phyloP scores from a whole-genome alignment of 2,797 vertebrate species.

The Hipposideros larvatus region DNA sequence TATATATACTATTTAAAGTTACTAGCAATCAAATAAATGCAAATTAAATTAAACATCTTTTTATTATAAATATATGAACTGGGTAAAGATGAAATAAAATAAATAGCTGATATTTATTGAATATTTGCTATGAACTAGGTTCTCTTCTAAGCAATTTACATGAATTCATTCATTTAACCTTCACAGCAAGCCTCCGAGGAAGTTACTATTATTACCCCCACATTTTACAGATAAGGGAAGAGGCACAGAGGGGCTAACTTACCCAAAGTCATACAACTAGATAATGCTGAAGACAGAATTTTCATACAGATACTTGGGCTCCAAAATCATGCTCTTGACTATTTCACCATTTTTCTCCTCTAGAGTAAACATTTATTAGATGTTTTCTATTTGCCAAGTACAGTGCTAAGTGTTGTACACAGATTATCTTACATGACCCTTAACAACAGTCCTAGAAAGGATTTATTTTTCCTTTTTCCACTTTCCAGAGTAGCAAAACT shows the following conservation, averaged over 20 bases:
- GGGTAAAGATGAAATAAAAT: constrained; percentile 17
- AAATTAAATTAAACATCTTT: neutral
- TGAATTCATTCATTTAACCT: neutral
- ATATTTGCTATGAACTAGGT: neutral
- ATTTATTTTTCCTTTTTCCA: neutral
- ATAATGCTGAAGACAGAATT: neutral
- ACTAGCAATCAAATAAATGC: constrained; percentile 9
- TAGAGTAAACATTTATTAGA: neutral
- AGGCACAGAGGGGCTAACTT: neutral
- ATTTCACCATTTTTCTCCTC: constrained; percentile 2
- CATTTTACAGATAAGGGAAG: neutral
- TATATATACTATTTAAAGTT: neutral
- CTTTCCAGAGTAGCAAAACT: neutral
- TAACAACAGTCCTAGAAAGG: neutral
- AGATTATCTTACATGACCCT: neutral
- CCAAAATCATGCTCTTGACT: neutral
- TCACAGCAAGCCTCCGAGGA: neutral
- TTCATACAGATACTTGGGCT: neutral
- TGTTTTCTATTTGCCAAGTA: neutral
- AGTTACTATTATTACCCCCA: neutral
- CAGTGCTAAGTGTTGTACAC: neutral
- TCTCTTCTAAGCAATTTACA: constrained; percentile 15
- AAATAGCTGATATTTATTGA: neutral
- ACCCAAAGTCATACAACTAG: neutral
- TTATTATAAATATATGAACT: neutral